Evolutionary conservation across 1,140 invertebrate genomes (phyloP).

Genomic region (Rhizoglyphus robini): DNA sequence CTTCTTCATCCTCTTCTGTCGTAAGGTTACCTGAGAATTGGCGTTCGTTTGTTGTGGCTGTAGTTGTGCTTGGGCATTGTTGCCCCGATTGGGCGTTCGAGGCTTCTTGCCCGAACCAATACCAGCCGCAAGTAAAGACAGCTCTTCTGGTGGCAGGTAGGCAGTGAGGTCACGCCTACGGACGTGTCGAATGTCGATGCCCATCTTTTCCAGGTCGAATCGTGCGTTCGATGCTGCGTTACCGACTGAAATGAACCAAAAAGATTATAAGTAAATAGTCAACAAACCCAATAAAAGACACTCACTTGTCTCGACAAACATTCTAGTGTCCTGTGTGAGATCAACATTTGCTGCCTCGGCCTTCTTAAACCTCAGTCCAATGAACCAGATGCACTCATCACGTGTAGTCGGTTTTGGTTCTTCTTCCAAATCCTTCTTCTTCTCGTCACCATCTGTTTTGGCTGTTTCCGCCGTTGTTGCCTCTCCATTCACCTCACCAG

Average conservation of each 20-base stretch:
- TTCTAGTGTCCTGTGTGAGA: conserved; percentile 77
- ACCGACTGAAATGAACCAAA: conserved; percentile 41
- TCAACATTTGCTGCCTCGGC: conserved; percentile 74
- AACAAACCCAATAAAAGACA: conserved; percentile 6
- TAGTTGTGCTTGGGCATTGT: background rate
- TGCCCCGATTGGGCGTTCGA: too few relatives aligned
- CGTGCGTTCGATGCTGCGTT: conserved; percentile 51
- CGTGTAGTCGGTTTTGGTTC: conserved; percentile 22
- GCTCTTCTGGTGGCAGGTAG: conserved; percentile 6
- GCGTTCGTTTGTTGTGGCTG: background rate
- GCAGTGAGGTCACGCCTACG: conserved; percentile 34
- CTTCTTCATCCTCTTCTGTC: too few relatives aligned
- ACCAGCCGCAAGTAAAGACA: too few relatives aligned
- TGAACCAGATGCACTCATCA: conserved; percentile 81
- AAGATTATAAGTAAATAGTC: conserved; percentile 12
- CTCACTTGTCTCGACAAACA: conserved; percentile 53
- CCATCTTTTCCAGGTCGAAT: conserved; percentile 74
- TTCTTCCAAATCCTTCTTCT: background rate
- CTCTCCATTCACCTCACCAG: background rate
- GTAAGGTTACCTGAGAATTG: too few relatives aligned
- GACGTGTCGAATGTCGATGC: conserved; percentile 57
- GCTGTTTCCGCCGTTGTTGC: conserved; percentile 11
- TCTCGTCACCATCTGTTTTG: background rate
- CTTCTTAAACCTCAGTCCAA: conserved; percentile 80
- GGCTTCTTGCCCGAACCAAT: too few relatives aligned